These are phyloP conservation scores for Machaerirhynchus nigripectus DNA, from an alignment of 2,113 vertebrate genomes.

Conservation along the genomic window DNA sequence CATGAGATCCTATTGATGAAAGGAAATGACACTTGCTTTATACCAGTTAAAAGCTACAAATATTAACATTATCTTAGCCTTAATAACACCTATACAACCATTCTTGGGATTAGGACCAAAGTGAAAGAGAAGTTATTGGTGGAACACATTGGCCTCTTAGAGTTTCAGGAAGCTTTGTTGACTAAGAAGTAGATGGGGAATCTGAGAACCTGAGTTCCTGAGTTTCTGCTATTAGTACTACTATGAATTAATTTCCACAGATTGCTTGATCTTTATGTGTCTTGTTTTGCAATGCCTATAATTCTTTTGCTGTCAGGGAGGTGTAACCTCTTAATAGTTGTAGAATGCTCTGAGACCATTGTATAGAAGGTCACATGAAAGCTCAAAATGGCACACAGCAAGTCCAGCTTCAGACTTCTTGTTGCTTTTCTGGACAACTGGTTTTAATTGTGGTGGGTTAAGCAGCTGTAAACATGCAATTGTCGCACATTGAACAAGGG, in stretches of 20 bases:
- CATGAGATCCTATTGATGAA: not conserved
- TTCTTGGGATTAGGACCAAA: not conserved
- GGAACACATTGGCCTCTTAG: not conserved
- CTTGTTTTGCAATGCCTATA: not conserved
- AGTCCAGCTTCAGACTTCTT: not conserved
- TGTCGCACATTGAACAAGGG: not conserved
- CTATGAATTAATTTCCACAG: not conserved
- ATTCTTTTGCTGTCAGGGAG: not conserved
- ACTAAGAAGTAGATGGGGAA: not conserved
- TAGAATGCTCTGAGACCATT: not conserved
- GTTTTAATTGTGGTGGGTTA: not conserved
- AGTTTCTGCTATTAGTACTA: not conserved
- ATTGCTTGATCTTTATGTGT: not conserved
- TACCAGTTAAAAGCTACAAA: not conserved
- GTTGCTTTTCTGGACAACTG: not conserved
- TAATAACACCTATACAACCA: not conserved
- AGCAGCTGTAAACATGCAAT: not conserved
- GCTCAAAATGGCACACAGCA: not conserved
- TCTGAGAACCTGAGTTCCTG: not conserved
- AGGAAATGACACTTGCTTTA: not conserved
- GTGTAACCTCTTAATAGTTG: not conserved
- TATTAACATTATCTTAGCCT: not conserved
- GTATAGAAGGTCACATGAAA: not conserved
- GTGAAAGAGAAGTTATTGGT: not conserved
- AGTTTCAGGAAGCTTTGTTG: not conserved